Conservation (phyloP, 2,797 vertebrate species). For the Hirundo rustica region DNA sequence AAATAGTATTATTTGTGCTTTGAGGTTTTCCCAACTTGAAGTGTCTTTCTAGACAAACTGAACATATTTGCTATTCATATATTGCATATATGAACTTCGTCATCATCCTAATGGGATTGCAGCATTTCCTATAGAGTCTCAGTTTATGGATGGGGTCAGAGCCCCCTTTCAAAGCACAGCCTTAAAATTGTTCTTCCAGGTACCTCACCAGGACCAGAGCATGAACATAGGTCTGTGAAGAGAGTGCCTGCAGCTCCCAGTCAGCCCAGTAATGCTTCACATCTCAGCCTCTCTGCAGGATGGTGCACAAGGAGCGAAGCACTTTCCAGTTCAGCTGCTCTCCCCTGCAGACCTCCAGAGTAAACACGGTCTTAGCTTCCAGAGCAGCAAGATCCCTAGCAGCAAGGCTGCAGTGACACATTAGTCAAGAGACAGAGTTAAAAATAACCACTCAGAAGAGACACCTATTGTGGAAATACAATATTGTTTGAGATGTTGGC, state of each 20-base stretch:
- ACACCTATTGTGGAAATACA: background rate
- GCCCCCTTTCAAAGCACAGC: background rate
- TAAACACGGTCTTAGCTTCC: background rate
- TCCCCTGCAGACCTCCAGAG: background rate
- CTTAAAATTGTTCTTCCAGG: background rate
- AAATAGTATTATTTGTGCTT: background rate
- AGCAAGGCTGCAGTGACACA: background rate
- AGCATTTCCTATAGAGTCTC: background rate
- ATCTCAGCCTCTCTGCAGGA: background rate
- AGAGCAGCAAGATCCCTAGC: background rate
- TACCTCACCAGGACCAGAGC: background rate
- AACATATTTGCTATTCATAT: background rate
- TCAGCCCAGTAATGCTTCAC: accelerated
- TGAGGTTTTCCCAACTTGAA: background rate
- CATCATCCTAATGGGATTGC: background rate
- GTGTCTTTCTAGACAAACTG: background rate
- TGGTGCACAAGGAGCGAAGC: background rate
- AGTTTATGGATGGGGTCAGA: background rate
- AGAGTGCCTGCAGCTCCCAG: accelerated
- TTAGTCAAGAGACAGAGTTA: background rate
- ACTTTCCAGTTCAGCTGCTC: background rate
- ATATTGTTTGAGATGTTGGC: accelerated
- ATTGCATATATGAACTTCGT: no score
- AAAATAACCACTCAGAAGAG: background rate
- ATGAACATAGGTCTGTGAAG: background rate